Conservation (phyloP, 2,888 invertebrate species). For the Halictus ligatus region DNA sequence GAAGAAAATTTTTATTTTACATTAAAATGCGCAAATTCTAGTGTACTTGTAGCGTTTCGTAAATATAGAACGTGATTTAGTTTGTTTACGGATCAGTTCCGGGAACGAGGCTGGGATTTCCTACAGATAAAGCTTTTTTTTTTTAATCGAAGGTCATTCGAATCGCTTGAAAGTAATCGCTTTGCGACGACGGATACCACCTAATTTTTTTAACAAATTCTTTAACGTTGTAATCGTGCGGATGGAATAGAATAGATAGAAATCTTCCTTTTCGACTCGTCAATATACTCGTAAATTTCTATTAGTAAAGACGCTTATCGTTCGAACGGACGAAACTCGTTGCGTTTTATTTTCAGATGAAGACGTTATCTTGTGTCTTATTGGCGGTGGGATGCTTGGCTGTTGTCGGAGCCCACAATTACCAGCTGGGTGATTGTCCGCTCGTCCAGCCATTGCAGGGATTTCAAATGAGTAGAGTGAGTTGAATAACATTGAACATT, state of each 20-base stretch:
- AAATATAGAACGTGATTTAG: neutral
- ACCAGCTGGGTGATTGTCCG: conserved; percentile 91
- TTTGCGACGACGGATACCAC: neutral
- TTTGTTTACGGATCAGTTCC: neutral
- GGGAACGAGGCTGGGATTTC: neutral
- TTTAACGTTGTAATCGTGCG: neutral
- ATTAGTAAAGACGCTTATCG: neutral
- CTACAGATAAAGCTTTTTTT: neutral
- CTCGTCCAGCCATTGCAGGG: conserved; percentile 89
- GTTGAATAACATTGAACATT: conserved; percentile 65
- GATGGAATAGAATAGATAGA: neutral
- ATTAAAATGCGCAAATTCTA: neutral
- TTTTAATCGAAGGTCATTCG: neutral
- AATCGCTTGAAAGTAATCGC: neutral
- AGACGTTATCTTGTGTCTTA: conserved; percentile 48
- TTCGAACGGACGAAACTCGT: neutral
- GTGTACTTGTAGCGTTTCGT: neutral
- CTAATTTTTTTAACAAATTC: neutral
- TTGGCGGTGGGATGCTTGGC: conserved; percentile 68
- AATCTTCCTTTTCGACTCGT: neutral
- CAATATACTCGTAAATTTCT: neutral
- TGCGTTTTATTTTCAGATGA: conserved; percentile 64
- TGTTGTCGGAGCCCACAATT: conserved; percentile 86
- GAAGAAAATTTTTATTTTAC: no score
- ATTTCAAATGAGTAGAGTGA: conserved; percentile 91